Base-by-base conservation (phyloP, 2,797 vertebrate genomes). In the Coracias cyanogaster region DNA sequence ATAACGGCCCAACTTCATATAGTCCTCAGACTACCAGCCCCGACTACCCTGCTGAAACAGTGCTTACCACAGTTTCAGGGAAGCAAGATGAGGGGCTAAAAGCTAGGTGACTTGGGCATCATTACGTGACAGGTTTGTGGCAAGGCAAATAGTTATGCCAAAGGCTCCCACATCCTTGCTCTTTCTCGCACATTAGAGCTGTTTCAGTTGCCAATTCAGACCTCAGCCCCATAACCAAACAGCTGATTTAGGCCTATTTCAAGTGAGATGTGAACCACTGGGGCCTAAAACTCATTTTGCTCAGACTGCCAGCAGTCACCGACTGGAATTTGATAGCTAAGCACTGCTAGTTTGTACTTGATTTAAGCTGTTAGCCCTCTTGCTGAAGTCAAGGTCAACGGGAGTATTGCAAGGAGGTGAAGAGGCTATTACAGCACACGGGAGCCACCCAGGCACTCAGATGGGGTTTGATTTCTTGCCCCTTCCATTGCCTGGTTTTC, bases 321-420 rank as follows among this genome's bases (percentile, higher is more conserved):
- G 5, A 18, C 37, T 74, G 79, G 77, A 95, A 95, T 91, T 72
- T 83, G 76, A 88, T 89, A 94, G 80, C 93, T 92, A 83, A 92
- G 82, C 85, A 83, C 57, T 76, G 57, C 54, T 81, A 48, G 76
- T 41, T 79, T 64, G 62, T 11, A 14, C 86, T 94, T 49, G 33
- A 57, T 89, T 91, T 84, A 35, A 79, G 35, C 60, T 77, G 73
- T 69, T 74, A 79, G 48, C 67, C 71, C 83, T 69, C 84, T 84
- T 39, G 67, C 45, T 74, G 78, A 73, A 90, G 78, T 82, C 93
- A 96, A 95, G 94, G 83, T 95, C 93, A 93, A 67, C 0, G 7
- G 55, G 86, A 84, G 60, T 18, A 85, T 33, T 2, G 4, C 12
- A 28, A 55, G 60, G 67, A 9, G 3, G 70, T 64, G 70, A 82